Base-by-base conservation (phyloP, 2,797 vertebrate genomes). In the Adrianichthys oophorus region DNA sequence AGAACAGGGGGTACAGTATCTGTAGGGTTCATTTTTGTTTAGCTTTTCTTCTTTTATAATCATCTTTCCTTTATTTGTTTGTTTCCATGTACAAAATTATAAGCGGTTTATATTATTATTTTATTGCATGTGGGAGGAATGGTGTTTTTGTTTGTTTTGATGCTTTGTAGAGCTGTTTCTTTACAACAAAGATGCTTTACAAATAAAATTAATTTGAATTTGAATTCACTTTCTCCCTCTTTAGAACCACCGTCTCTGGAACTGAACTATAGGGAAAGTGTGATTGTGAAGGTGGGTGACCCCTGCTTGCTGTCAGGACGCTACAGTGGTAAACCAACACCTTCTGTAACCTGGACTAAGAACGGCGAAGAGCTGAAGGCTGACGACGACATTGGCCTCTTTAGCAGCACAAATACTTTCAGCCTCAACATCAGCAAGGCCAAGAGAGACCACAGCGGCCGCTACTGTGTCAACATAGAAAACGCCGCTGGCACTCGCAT, bases 161-260 rank as follows among this genome's bases (percentile, higher is more conserved):
- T 32, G 32, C 32, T 32, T 10, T 12, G 8, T 3, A 32, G 8
- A 21, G 19, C 2, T 21, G 19, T 12, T 12, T 32, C 8, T 12
- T 32, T 2, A 32, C 26, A 29, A 6, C 5, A 29, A 29, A 29
- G 1, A 7, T 29, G 1, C 8, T 32, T 32, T 32, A 32, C 32
- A 32, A 32, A 32, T 8, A 12, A 32, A 12, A 12, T 32, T 2
- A 2, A 32, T 12, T 12, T 32, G 32, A 32, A 8, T 32, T 32
- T 32, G 7, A 32, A 32, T 32, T 12, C 10, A 6, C 41, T 0
- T 16, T 1, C 32, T 43, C 19, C 18, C 7, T 14, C 23, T 32
- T 45, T 80, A 99, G 98, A 95, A 89, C 98, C 98, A 41, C 97
- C 98, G 15, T 85, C 76, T 4, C 91, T 99, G 86, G 94, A 98